phyloP scores from a whole-genome alignment of 2,888 invertebrate genomes.

The Gonocerus acuteangulatus region DNA sequence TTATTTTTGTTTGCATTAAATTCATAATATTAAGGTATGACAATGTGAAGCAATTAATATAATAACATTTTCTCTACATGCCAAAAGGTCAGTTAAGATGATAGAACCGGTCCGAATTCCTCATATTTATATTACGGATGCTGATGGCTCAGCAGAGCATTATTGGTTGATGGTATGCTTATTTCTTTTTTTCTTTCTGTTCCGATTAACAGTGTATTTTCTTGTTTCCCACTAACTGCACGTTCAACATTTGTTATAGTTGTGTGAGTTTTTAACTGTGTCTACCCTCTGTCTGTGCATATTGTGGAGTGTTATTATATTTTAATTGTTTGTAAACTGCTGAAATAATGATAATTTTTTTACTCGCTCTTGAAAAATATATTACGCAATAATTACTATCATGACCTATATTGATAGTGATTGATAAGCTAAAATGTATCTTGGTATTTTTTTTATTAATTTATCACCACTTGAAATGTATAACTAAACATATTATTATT shows the following conservation, averaged over 20 bases:
- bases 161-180: conserved; percentile 25
- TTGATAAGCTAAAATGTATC: no score
- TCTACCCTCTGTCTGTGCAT: no score
- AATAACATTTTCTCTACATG: conserved; percentile 15
- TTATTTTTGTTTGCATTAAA: background rate
- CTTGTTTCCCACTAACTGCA: background rate
- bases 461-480: no score
- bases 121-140: conserved; percentile 32
- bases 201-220: background rate
- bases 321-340: no score
- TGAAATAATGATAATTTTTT: no score
- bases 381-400: no score
- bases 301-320: no score
- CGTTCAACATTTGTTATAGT: background rate
- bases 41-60: conserved; percentile 9
- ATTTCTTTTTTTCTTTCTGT: conserved; percentile 4
- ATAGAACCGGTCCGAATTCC: conserved; percentile 23
- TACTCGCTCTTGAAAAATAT: no score
- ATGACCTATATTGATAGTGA: no score
- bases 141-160: conserved; percentile 30
- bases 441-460: no score
- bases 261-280: no score
- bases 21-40: background rate
- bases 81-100: conserved; percentile 24
- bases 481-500: no score